These are phyloP conservation scores for Brachyistius frenatus DNA, from an alignment of 2,113 vertebrate species.

Conservation along the genomic window DNA sequence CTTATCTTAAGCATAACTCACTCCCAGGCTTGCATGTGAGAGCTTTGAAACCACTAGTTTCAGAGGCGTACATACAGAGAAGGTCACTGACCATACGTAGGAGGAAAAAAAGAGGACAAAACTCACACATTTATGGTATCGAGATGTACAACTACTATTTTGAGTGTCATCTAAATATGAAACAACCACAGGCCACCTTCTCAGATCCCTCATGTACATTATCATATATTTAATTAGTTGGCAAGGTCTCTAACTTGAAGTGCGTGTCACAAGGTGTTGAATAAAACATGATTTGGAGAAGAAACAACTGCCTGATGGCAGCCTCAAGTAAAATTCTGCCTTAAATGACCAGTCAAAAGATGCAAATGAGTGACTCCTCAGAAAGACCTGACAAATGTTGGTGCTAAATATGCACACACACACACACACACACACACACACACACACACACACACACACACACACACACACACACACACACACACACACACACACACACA, in stretches of 20 bases:
- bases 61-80: constrained; percentile 51
- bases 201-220: constrained; percentile 62
- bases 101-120: neutral
- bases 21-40: constrained; percentile 65
- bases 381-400: constrained; percentile 58
- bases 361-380: constrained; percentile 75
- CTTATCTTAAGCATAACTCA: constrained; percentile 81
- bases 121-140: constrained; percentile 38
- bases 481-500: too few relatives aligned
- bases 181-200: constrained; percentile 68
- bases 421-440: too few relatives aligned
- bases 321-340: constrained; percentile 55
- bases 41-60: constrained; percentile 72
- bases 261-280: constrained; percentile 74
- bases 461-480: too few relatives aligned
- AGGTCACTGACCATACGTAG: constrained; percentile 71
- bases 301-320: constrained; percentile 66
- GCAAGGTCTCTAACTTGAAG: constrained; percentile 63
- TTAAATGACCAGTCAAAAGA: constrained; percentile 67
- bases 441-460: too few relatives aligned
- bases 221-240: constrained; percentile 80
- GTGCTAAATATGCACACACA: constrained; percentile 36
- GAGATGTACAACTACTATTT: constrained; percentile 36
- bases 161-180: constrained; percentile 64
- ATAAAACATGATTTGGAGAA: constrained; percentile 77